phyloP scores from a whole-genome alignment of 2,113 vertebrate genomes.

The Eudorcas thomsonii region DNA sequence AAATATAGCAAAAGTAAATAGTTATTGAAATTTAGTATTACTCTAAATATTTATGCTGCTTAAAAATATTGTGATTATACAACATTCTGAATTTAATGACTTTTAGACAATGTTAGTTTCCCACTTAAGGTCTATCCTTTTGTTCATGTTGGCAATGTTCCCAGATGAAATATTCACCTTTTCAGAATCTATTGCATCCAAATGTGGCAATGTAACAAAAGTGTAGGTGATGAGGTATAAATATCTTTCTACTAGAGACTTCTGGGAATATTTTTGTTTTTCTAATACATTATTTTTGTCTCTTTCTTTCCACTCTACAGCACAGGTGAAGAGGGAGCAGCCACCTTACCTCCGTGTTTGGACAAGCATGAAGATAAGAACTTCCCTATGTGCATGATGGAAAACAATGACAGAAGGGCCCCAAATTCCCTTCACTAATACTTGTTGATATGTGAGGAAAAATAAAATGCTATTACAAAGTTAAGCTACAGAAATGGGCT shows the following conservation, averaged over 20 bases:
- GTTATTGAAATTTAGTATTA: background rate
- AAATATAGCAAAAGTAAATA: background rate
- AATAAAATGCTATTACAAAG: background rate
- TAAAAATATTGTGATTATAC: background rate
- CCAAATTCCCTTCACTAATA: background rate
- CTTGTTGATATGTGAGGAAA: background rate
- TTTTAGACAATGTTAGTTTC: background rate
- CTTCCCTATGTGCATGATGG: background rate
- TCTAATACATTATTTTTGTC: background rate
- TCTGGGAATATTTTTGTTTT: background rate
- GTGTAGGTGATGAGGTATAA: background rate
- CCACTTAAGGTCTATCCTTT: background rate
- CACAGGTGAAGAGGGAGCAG: background rate
- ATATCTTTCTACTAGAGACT: background rate
- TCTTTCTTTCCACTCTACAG: background rate
- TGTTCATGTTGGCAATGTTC: background rate
- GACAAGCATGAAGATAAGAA: background rate
- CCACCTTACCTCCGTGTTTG: background rate
- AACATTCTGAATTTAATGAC: background rate
- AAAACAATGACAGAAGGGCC: background rate
- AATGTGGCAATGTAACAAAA: background rate
- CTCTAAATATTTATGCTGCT: background rate
- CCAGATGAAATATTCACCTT: background rate
- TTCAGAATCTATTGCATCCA: background rate
- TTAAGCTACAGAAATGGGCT: background rate